Evolutionary conservation across 2,797 vertebrate genomes (phyloP).

Genomic region (Choloepus didactylus): DNA sequence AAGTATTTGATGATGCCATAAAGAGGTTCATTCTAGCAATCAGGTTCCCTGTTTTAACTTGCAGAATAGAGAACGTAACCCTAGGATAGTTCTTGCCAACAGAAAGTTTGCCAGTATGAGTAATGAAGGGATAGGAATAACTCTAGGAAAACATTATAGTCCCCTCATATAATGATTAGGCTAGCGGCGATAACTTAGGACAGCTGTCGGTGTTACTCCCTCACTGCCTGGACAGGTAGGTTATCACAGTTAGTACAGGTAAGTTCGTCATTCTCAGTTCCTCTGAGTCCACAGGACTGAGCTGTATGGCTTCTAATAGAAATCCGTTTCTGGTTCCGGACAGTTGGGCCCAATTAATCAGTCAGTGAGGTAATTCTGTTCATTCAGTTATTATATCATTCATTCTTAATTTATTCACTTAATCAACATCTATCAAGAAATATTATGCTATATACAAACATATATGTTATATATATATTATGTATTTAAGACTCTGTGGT

Average conservation of each 20-base stretch:
- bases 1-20: background rate
- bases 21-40: background rate
- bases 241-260: background rate
- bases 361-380: background rate
- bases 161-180: background rate
- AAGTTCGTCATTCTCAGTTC: background rate
- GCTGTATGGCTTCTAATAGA: background rate
- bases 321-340: background rate
- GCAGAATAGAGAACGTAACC: background rate
- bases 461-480: background rate
- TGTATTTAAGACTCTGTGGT: background rate
- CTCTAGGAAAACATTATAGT: background rate
- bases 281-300: background rate
- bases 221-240: background rate
- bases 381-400: background rate
- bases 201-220: background rate
- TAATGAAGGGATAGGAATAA: background rate
- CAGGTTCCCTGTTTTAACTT: background rate
- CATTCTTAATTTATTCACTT: background rate
- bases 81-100: background rate
- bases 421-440: background rate
- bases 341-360: background rate
- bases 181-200: background rate
- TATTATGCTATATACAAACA: background rate
- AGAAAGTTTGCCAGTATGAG: background rate